Percentiles rank a stretch among this genome's conserved stretches.
phyloP scores from a whole-genome alignment of 2,888 invertebrate species.

The Cephus spinipes region DNA sequence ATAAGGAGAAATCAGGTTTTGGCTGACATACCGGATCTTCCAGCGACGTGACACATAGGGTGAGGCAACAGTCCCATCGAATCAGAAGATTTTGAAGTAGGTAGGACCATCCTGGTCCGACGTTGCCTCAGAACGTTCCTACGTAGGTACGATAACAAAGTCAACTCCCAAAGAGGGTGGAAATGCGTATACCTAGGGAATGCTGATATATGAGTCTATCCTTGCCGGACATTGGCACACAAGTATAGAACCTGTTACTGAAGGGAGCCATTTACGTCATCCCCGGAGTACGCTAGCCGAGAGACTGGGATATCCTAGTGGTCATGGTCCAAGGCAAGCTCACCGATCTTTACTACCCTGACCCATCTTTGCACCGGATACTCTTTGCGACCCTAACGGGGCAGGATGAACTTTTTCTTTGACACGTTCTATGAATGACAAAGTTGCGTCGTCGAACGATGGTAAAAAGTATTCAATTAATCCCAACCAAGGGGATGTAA shows the following conservation, averaged over 20 bases:
- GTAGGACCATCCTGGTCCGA: neutral
- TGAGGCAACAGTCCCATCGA: neutral
- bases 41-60: neutral
- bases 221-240: neutral
- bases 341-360: neutral
- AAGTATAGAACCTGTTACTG: conserved; percentile 41
- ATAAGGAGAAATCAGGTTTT: neutral
- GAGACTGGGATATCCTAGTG: neutral
- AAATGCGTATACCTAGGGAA: neutral
- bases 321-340: too few species aligned
- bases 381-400: neutral
- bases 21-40: neutral
- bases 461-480: neutral
- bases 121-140: neutral
- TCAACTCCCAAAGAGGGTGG: neutral
- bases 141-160: neutral
- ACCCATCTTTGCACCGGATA: neutral
- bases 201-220: neutral
- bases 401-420: neutral
- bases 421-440: neutral
- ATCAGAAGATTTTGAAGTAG: neutral
- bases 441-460: neutral
- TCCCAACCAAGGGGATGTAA: neutral
- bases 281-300: conserved; percentile 41
- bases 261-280: conserved; percentile 48